Evolutionary conservation across 1,140 invertebrate species (phyloP).

Genomic region (Trichonephila inaurata): DNA sequence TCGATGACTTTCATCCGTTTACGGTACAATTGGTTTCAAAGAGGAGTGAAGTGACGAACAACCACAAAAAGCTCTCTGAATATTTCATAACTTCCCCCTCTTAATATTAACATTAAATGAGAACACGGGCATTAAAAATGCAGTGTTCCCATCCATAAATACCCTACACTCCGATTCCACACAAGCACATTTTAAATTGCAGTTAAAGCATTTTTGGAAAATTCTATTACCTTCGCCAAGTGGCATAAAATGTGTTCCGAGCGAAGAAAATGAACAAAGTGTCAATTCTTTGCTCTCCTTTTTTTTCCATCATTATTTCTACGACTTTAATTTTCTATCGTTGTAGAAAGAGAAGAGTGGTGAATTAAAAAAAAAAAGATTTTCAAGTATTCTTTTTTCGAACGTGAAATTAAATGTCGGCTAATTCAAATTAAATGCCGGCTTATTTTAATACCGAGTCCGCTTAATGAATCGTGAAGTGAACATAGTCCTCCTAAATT

Average conservation of each 20-base stretch:
- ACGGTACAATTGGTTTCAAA: not conserved
- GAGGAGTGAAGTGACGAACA: not conserved
- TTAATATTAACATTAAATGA: conserved; percentile 2
- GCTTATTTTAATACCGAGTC: conserved; percentile 67
- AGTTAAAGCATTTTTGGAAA: conserved; percentile 60
- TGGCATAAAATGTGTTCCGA: conserved; percentile 17
- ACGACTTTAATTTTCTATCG: conserved; percentile 70
- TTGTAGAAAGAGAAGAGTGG: conserved; percentile 2
- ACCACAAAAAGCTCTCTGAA: not conserved
- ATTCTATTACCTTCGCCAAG: conserved; percentile 58
- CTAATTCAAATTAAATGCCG: conserved; percentile 74
- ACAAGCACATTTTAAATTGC: conserved; percentile 54
- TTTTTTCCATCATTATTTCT: conserved; percentile 36
- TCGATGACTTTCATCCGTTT: not conserved
- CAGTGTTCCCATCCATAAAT: not conserved
- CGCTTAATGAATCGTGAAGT: conserved; percentile 70
- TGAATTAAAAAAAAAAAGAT: conserved; percentile 41
- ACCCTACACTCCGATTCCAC: not conserved
- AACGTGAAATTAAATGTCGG: conserved; percentile 71
- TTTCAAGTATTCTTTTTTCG: conserved; percentile 10
- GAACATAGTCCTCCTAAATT: conserved; percentile 68
- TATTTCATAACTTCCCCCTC: not conserved
- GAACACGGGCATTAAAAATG: not conserved
- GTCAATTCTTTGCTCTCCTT: conserved; percentile 54
- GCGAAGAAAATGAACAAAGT: conserved; percentile 68